Percentiles rank a stretch among this genome's conserved stretches.
Conservation (phyloP, 2,888 invertebrate genomes). For the Digitonthophagus gazella region DNA sequence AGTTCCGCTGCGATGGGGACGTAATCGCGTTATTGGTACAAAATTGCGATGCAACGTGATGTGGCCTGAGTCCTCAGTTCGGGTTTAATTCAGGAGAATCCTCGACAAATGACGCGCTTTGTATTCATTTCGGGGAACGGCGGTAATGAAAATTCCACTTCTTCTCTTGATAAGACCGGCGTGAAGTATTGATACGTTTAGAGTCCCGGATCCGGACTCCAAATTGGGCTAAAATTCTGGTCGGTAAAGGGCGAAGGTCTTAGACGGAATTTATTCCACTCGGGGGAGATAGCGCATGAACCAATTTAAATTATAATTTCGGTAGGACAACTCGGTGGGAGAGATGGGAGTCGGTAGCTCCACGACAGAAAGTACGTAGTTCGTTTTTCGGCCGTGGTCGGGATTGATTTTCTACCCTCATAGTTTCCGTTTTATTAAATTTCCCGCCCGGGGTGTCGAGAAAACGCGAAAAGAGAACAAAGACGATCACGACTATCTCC, state of each 20-base stretch:
- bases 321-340: neutral
- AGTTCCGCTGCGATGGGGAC: neutral
- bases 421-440: conserved; percentile 16
- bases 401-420: neutral
- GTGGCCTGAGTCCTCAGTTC: neutral
- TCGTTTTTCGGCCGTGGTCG: neutral
- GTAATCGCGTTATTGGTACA: neutral
- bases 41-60: neutral
- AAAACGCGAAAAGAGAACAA: conserved; percentile 4
- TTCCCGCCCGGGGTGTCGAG: neutral
- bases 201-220: neutral
- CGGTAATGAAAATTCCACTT: neutral
- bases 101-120: neutral
- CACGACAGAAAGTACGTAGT: neutral
- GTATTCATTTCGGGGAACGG: neutral
- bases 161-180: neutral
- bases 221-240: neutral
- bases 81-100: neutral
- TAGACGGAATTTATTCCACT: neutral
- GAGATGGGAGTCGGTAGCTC: neutral
- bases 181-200: neutral
- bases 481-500: neutral
- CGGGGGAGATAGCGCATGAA: neutral
- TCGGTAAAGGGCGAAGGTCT: neutral
- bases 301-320: neutral